phyloP scores from a whole-genome alignment of 2,888 invertebrate species.

The Drosophila vallismaia region DNA sequence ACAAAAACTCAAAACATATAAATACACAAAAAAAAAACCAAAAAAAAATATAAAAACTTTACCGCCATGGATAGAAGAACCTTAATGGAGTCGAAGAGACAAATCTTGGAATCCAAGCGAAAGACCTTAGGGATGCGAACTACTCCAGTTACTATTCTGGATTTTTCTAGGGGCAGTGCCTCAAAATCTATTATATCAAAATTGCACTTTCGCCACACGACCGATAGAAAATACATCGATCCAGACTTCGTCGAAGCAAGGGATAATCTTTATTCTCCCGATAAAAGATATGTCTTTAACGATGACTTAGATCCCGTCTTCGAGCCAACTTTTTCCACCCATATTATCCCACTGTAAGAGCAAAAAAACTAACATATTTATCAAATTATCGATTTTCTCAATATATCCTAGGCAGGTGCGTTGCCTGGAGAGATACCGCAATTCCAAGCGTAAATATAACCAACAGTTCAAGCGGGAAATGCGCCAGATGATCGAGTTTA shows the following conservation, averaged over 20 bases:
- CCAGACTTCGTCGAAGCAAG: background rate
- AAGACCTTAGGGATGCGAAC: slow-evolving; percentile 19
- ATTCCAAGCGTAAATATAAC: background rate
- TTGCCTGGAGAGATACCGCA: slow-evolving; percentile 18
- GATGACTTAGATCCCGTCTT: background rate
- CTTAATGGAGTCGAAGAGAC: slow-evolving; percentile 3
- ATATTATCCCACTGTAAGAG: slow-evolving; percentile 28
- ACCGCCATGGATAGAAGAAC: slow-evolving; percentile 3
- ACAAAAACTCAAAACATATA: background rate
- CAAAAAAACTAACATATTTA: background rate
- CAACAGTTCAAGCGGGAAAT: background rate
- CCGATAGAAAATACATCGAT: background rate
- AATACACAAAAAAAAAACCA: background rate
- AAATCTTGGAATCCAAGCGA: slow-evolving; percentile 6
- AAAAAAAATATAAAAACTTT: background rate
- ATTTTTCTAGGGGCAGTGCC: background rate
- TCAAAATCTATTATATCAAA: background rate
- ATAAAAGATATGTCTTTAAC: background rate
- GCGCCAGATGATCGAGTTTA: background rate
- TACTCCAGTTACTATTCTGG: background rate
- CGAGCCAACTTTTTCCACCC: slow-evolving; percentile 22
- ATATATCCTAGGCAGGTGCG: slow-evolving; percentile 13
- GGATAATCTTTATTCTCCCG: background rate
- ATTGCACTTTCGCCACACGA: slow-evolving; percentile 1
- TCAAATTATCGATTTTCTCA: background rate